Conservation (phyloP, 1,140 invertebrate species). For the Trialeurodes vaporariorum region DNA sequence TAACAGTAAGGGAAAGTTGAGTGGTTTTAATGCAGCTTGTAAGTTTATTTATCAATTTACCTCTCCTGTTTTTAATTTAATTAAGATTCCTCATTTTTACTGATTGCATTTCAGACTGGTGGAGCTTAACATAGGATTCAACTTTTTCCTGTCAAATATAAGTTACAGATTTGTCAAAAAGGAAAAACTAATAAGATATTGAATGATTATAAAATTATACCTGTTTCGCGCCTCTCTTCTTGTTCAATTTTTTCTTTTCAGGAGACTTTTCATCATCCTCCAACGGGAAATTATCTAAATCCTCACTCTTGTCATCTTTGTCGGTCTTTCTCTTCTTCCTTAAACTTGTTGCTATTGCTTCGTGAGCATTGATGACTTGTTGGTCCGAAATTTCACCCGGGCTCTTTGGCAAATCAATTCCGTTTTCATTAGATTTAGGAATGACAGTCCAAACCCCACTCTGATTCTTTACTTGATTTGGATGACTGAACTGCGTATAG, state of each 20-base stretch:
- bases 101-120: no score
- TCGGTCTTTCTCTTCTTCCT: background rate
- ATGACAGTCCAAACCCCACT: background rate
- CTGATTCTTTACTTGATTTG: background rate
- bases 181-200: no score
- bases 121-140: no score
- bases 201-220: no score
- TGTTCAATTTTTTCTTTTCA: background rate
- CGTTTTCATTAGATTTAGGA: background rate
- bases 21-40: no score
- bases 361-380: background rate
- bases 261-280: background rate
- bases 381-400: background rate
- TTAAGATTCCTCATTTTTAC: no score
- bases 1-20: no score
- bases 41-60: no score
- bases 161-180: no score
- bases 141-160: no score
- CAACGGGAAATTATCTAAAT: background rate
- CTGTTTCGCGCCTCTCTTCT: background rate
- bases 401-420: background rate
- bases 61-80: no score
- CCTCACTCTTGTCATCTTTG: background rate
- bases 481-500: background rate
- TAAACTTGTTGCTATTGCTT: background rate